Evolutionary conservation across 2,888 invertebrate species (phyloP), one percentile per base, ranked within the genome.

Genomic region (Pammene aurita): DNA sequence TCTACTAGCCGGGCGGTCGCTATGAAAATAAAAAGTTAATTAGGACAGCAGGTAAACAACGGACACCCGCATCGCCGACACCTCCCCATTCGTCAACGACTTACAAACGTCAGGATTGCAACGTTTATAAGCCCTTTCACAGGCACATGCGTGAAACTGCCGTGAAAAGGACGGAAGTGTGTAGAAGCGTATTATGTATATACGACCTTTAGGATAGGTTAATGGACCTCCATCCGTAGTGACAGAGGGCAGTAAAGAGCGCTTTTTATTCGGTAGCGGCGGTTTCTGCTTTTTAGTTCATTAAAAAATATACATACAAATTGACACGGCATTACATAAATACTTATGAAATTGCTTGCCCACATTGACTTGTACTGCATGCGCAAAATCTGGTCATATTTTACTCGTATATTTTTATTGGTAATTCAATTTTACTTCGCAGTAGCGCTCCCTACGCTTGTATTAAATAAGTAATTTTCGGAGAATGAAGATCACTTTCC

Each of bases 21-120:
- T 48, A 66, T 70, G 65, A 79, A 82, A 84, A 85, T 83, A 83
- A 85, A 84, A 83, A 80, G 82, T 85, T 86, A 85, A 86, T 85
- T 84, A 82, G 73, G 76, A 76, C 66, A 71, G 76, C 80, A 82
- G 82, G 86, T 86, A 87, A 86, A 86, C 87, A 84, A 73, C 76
- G 83, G 82, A 86, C 87, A 85, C 88, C 86, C 84, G 83, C 83
- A 83, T 79, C 72, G 86, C 64, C 71, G 86, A 56, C 48, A 41
- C 52, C 13, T 9, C 10, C 13, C 50, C 7, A 1, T 52, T 62
- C n/a, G 13, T 9, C 6, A 62, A 62, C n/a, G 50, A 11, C 50
- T 6, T 52, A 62, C 6, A 38, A 13, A 9, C 18, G 50, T 5
- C 18, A 50, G 13, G 13, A 7, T 38, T 34, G 18, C 13, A 18